Percentiles rank a stretch among this genome's conserved stretches.
phyloP scores from a whole-genome alignment of 2,113 vertebrate species.

The Chionis minor region DNA sequence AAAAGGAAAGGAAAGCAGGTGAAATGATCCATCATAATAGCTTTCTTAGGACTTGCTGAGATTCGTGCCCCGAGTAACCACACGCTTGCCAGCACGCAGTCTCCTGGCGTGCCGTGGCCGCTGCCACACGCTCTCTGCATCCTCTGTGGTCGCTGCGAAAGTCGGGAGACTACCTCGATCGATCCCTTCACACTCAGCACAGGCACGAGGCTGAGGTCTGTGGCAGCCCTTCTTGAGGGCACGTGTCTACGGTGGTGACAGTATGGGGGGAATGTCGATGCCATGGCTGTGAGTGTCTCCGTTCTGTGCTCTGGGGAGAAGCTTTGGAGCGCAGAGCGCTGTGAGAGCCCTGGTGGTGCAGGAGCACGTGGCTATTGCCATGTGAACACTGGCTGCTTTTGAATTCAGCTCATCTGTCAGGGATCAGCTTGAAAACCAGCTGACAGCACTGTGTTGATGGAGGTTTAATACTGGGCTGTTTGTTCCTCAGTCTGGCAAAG shows the following conservation, averaged over 20 bases:
- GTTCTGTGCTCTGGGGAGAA: not conserved
- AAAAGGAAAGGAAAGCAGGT: not conserved
- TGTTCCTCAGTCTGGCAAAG: not conserved
- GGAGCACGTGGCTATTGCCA: not conserved
- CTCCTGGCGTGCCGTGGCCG: fast-evolving
- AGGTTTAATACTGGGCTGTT: not conserved
- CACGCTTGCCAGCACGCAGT: fast-evolving
- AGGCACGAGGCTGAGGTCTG: not conserved
- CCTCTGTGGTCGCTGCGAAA: not conserved
- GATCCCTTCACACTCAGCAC: not conserved
- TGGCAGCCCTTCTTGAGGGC: not conserved
- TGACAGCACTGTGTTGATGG: fast-evolving
- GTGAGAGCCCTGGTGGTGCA: not conserved
- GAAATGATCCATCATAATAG: not conserved
- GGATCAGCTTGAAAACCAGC: not conserved
- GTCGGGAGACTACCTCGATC: not conserved
- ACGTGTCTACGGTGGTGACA: not conserved
- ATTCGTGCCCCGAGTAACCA: fast-evolving
- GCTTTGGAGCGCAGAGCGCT: fast-evolving
- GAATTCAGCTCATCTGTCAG: not conserved
- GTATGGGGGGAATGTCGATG: not conserved
- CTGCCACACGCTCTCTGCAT: not conserved
- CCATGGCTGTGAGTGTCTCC: not conserved
- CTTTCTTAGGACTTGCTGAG: not conserved
- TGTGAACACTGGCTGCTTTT: not conserved